phyloP scores from a whole-genome alignment of 2,113 vertebrate species.

The Anolis sagrei region DNA sequence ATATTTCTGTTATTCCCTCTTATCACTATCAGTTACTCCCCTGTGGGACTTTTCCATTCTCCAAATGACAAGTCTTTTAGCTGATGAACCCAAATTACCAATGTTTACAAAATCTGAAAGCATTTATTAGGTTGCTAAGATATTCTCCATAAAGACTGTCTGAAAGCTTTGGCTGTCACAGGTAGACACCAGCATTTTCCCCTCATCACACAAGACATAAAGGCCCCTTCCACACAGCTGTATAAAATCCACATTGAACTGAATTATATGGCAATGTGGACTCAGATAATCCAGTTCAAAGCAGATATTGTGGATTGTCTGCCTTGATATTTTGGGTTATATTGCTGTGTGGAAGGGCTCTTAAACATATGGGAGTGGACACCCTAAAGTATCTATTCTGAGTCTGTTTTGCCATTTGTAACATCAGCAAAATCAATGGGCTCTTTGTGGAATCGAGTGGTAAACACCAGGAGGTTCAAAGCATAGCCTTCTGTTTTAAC shows the following conservation, averaged over 20 bases:
- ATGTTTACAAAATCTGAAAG: conserved; percentile 1
- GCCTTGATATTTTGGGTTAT: too few relatives aligned
- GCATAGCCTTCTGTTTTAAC: not conserved
- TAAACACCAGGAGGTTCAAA: not conserved
- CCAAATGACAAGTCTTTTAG: not conserved
- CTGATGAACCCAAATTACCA: not conserved
- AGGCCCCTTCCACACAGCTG: not conserved
- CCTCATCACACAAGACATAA: not conserved
- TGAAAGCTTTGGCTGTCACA: not conserved
- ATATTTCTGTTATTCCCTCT: too few relatives aligned
- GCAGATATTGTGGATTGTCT: too few relatives aligned
- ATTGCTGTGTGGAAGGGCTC: not conserved
- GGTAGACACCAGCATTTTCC: not conserved
- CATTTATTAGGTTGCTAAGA: not conserved
- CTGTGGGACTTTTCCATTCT: not conserved
- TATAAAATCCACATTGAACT: too few relatives aligned
- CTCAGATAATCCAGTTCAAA: too few relatives aligned
- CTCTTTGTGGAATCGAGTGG: not conserved
- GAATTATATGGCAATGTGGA: too few relatives aligned
- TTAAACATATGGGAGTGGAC: not conserved
- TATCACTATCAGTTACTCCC: too few relatives aligned
- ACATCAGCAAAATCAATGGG: not conserved
- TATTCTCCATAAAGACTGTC: not conserved
- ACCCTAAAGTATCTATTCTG: not conserved
- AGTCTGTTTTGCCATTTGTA: not conserved